Evolutionary conservation across 2,888 invertebrate genomes (phyloP).

Genomic region (Myathropa florea): DNA sequence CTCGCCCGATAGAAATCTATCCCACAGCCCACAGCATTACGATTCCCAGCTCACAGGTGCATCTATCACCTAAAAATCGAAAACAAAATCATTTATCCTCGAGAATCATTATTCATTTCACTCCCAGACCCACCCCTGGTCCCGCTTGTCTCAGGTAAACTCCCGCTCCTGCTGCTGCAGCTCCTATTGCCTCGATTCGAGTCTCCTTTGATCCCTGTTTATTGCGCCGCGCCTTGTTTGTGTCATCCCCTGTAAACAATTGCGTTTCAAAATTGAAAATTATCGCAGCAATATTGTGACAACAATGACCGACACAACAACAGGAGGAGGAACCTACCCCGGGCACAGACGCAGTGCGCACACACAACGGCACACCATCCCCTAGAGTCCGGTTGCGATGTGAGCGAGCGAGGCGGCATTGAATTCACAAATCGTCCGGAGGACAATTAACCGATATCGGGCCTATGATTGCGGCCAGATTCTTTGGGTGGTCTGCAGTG

Average conservation of each 20-base stretch:
- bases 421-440: conserved; percentile 56
- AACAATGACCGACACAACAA: conserved; percentile 61
- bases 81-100: conserved; percentile 2
- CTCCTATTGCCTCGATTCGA: not conserved
- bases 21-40: not conserved
- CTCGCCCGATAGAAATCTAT: not conserved
- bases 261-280: conserved; percentile 44
- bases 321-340: conserved; percentile 56
- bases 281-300: conserved; percentile 67
- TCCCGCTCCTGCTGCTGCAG: conserved; percentile 3
- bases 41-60: conserved; percentile 25
- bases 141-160: not conserved
- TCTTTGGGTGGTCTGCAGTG: conserved; percentile 64
- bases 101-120: not conserved
- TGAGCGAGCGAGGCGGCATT: conserved; percentile 5
- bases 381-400: conserved; percentile 38
- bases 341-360: not conserved
- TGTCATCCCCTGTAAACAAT: conserved; percentile 47
- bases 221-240: conserved; percentile 66
- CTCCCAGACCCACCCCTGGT: not conserved
- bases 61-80: not conserved
- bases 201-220: conserved; percentile 59
- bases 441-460: conserved; percentile 57
- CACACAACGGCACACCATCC: conserved; percentile 33
- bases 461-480: conserved; percentile 59